Conservation (phyloP, 2,797 vertebrate genomes). For the Enteromius treurensis region DNA sequence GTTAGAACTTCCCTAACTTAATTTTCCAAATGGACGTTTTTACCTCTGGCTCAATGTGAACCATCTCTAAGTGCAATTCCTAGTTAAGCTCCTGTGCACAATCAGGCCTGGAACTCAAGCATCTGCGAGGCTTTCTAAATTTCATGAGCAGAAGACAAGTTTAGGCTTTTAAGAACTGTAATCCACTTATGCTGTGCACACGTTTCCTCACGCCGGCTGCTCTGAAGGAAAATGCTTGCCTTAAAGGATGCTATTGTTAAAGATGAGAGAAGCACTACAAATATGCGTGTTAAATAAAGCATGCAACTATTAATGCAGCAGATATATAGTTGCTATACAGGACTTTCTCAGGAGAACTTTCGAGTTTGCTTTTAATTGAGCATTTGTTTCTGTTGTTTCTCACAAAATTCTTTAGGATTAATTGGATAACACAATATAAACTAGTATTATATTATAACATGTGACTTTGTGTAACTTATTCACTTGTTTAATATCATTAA, state of each 20-base stretch:
- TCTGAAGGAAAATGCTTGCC: slow-evolving; percentile 28
- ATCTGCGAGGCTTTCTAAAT: slow-evolving; percentile 61
- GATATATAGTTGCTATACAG: slow-evolving; percentile 43
- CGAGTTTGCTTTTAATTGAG: background rate
- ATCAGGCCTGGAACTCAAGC: slow-evolving; percentile 53
- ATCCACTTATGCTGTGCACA: slow-evolving; percentile 38
- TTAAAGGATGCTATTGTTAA: slow-evolving; percentile 53
- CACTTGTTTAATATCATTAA: background rate
- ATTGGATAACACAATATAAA: background rate
- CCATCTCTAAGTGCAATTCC: slow-evolving; percentile 60
- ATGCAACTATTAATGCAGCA: slow-evolving; percentile 54
- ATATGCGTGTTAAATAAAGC: slow-evolving; percentile 60
- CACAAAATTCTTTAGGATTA: background rate
- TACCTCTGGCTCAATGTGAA: slow-evolving; percentile 25
- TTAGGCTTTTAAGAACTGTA: slow-evolving; percentile 59
- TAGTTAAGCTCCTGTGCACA: slow-evolving; percentile 53
- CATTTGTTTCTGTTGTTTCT: background rate
- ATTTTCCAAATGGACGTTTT: slow-evolving; percentile 46
- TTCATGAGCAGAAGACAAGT: slow-evolving; percentile 63
- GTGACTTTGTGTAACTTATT: background rate
- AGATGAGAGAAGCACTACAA: slow-evolving; percentile 39
- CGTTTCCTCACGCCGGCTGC: slow-evolving; percentile 9
- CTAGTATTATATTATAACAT: background rate
- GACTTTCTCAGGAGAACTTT: slow-evolving; percentile 2
- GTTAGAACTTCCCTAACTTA: slow-evolving; percentile 43